Evolutionary conservation across 2,113 vertebrate species (phyloP).

Genomic region (Clarias macrocephalus): DNA sequence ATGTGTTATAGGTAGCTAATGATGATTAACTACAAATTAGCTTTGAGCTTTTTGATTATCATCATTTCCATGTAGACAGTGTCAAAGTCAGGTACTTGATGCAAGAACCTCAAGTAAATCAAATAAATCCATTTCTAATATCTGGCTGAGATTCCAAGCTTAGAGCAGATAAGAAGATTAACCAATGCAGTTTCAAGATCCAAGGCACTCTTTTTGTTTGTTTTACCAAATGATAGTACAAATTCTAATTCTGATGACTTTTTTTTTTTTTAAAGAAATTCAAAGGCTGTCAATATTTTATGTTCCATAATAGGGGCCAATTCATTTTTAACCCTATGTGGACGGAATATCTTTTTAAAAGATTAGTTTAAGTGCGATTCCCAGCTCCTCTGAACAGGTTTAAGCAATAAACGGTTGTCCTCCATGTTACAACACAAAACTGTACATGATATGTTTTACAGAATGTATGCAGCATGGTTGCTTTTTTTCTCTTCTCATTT

Average conservation of each 20-base stretch:
- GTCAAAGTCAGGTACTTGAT: conserved; percentile 78
- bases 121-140: conserved; percentile 62
- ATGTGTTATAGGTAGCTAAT: conserved; percentile 81
- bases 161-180: conserved; percentile 87
- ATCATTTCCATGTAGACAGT: conserved; percentile 75
- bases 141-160: conserved; percentile 77
- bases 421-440: conserved; percentile 92
- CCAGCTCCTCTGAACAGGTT: conserved; percentile 84
- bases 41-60: conserved; percentile 65
- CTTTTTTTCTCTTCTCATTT: conserved; percentile 75
- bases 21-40: conserved; percentile 86
- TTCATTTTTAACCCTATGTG: conserved; percentile 80
- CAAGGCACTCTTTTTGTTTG: conserved; percentile 93
- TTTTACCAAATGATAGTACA: conserved; percentile 87
- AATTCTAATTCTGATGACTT: conserved; percentile 76
- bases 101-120: conserved; percentile 75
- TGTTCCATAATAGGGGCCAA: conserved; percentile 75
- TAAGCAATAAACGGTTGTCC: conserved; percentile 82
- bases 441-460: conserved; percentile 99
- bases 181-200: conserved; percentile 83
- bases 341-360: conserved; percentile 84
- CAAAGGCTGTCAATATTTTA: conserved; percentile 77
- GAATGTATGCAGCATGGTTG: conserved; percentile 95
- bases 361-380: conserved; percentile 83
- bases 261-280: conserved; percentile 77